Evolutionary conservation across 2,113 vertebrate genomes (phyloP), one percentile per base, ranked within the genome.

Genomic region (Erythrocercus mccallii): DNA sequence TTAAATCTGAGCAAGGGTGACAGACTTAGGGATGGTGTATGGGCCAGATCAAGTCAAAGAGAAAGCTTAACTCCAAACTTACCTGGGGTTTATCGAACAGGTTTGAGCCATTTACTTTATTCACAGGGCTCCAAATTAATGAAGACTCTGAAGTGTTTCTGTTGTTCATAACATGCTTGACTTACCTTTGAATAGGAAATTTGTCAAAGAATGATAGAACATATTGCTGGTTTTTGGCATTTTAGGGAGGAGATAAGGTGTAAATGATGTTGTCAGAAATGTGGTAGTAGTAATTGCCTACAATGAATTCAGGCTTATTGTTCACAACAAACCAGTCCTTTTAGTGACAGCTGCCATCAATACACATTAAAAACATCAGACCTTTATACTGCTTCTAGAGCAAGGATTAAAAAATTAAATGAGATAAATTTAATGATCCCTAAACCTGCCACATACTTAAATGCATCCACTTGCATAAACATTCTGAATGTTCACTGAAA

Each of bases 281-380:
- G 47, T 0, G 0, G 42, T 58, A 64, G 64, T 44, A 71, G 25
- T 88, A 60, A 81, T 81, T 83, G 78, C 47, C 62, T 87, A 35
- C 37, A 73, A 30, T 25, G 48, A 88, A 23, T 58, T 65, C 48
- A 90, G 76, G 66, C n/a, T 88, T 96, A 84, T 81, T 91, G 88
- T 58, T 92, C 84, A 84, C 65, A 94, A 74, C 56, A 93, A 91
- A 8, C 50, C 45, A 56, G 66, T 47, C 53, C 72, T 92, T 96
- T 88, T 73, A 85, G n/a, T 45, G 88, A 94, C 77, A 96, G 50
- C 37, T 90, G 58, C 70, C 71, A 90, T 84, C 77, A 88, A 85
- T 89, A 81, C 77, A 68, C 84, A 68, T 96, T 96, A 87, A 81
- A 92, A 93, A 93, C 77, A 87, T 9, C 37, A 72, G 81, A 68